Base-by-base conservation (phyloP, 2,888 invertebrate species). In the Watsonalla cultraria region DNA sequence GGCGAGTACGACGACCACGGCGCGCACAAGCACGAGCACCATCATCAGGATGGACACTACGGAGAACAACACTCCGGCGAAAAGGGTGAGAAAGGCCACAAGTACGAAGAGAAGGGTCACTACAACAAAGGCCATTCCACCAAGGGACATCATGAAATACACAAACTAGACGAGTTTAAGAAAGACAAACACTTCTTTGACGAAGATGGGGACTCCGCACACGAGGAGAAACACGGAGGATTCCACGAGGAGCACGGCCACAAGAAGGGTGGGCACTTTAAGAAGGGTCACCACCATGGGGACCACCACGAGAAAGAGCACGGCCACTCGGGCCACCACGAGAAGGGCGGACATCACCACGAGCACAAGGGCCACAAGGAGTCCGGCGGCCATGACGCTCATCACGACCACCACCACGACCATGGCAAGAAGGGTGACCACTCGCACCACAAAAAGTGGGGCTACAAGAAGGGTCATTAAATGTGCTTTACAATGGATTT, bases 101-200 rank as follows among this genome's bases (percentile, higher is more conserved):
- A 93, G 68, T 93, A 92, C 70, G 92, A 90, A 63, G 93, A 94
- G 66, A 92, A 93, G 58, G 96, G 96, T 8, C 93, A 93, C 64
- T 96, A 94, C 80, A 95, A 95, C 60, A 96, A 96, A 74, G 96
- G 96, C 0, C 96, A 96, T 84, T 94, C 94, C 60, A 96, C 96
- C 64, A 95, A 96, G 80, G 96, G 97, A 55, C 95, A 96, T 64
- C 96, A 97, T 76, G 95, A 96, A 78, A 92, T 96, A 7, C 96
- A 97, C 84, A 96, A 97, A 74, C 84, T 95, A 58, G 96, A 97
- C 80, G 96, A 96, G 82, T 96, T 93, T 84, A 95, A 96, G 78
- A 96, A 96, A 80, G 95, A 96, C 72, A 96, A 96, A 75, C 94
- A 96, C 74, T 96, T 95, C 93, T 96, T 94, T 80, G 96, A 96